A percentile compares a stretch with the other conserved stretches of the same genome.
phyloP scores from a whole-genome alignment of 2,797 vertebrate species.

The Myioborus miniatus region DNA sequence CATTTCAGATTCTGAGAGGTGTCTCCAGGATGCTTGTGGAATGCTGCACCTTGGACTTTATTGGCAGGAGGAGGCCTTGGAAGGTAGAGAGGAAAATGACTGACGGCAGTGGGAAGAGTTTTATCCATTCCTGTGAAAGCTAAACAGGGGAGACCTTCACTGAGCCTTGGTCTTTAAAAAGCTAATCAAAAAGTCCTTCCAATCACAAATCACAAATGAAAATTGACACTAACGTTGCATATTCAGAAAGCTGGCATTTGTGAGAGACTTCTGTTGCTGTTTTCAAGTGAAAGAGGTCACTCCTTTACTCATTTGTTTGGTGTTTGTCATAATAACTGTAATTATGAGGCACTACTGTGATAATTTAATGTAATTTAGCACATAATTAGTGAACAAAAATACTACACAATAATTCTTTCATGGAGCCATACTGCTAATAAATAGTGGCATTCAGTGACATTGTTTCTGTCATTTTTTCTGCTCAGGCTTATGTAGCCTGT shows the following conservation, averaged over 20 bases:
- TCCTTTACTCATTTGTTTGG: conserved; percentile 51
- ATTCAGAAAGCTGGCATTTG: conserved; percentile 38
- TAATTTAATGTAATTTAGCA: conserved; percentile 66
- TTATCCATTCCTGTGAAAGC: not conserved
- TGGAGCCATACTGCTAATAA: conserved; percentile 1
- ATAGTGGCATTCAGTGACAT: conserved; percentile 31
- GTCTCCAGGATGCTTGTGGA: not conserved
- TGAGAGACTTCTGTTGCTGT: conserved; percentile 39
- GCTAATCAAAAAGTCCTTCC: conserved; percentile 10
- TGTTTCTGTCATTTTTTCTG: conserved; percentile 3
- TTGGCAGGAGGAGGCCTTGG: not conserved
- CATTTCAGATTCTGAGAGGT: not conserved
- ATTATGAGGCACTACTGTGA: conserved; percentile 55
- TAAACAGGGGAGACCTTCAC: not conserved
- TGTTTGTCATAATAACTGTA: conserved; percentile 67
- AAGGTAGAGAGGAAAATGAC: not conserved
- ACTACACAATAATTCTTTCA: conserved; percentile 30
- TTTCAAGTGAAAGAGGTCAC: conserved; percentile 52
- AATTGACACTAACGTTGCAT: conserved; percentile 20
- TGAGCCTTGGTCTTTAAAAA: not conserved
- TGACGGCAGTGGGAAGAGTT: not conserved
- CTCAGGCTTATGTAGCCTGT: not conserved
- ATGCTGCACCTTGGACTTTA: not conserved
- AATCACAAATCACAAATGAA: conserved; percentile 22
- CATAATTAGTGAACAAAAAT: conserved; percentile 56